A percentile compares a stretch with the other conserved stretches of the same genome.
Evolutionary conservation across 2,113 vertebrate species (phyloP).

Genomic region (Paraplagusia blochii): DNA sequence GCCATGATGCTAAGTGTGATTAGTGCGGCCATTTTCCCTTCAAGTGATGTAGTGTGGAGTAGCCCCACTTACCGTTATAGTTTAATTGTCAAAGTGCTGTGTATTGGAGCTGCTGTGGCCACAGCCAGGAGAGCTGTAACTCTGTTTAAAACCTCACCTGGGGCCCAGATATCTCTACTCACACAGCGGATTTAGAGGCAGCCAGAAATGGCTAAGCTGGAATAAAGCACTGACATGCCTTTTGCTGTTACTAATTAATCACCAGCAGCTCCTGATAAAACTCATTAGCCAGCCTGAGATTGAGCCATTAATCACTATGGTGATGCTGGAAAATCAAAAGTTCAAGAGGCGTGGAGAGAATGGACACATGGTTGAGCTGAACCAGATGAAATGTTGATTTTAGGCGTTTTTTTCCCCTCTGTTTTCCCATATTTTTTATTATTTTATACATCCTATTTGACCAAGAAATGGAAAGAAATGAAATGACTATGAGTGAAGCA

Average conservation of each 20-base stretch:
- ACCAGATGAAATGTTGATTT: slow-evolving; percentile 9
- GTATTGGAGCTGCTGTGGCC: slow-evolving; percentile 22
- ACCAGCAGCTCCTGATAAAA: slow-evolving; percentile 70
- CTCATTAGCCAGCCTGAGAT: slow-evolving; percentile 65
- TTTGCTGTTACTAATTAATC: slow-evolving; percentile 72
- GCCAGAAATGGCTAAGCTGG: slow-evolving; percentile 47
- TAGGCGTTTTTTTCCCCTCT: not conserved
- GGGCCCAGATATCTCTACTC: slow-evolving; percentile 37
- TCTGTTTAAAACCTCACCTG: slow-evolving; percentile 40
- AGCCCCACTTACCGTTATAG: not conserved
- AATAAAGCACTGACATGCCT: slow-evolving; percentile 59
- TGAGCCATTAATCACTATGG: slow-evolving; percentile 69
- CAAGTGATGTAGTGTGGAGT: slow-evolving; percentile 1
- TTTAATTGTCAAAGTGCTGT: slow-evolving; percentile 2
- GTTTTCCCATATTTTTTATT: too few species aligned
- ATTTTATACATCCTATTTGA: not conserved
- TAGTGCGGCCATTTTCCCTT: not conserved
- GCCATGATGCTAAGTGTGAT: not conserved
- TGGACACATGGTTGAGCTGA: slow-evolving; percentile 16
- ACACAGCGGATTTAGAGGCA: slow-evolving; percentile 25
- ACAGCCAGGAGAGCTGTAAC: slow-evolving; percentile 10
- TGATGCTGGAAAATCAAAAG: slow-evolving; percentile 41
- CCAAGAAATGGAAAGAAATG: slow-evolving; percentile 9
- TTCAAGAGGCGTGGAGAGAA: slow-evolving; percentile 37
- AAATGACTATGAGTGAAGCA: slow-evolving; percentile 2